A percentile compares a stretch with the other conserved stretches of the same genome.
phyloP scores from a whole-genome alignment of 2,888 invertebrate species.

The Pyralis farinalis region DNA sequence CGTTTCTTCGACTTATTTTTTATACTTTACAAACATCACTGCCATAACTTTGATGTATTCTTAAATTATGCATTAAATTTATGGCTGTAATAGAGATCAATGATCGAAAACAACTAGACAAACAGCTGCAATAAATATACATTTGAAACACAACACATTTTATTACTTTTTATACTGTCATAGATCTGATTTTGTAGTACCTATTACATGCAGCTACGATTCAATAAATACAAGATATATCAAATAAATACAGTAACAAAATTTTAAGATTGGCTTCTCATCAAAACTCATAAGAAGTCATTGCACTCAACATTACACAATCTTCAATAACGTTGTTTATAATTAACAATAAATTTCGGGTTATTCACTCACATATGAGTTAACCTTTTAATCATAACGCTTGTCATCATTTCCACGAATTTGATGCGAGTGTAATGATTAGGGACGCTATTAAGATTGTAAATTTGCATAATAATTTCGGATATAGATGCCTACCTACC shows the following conservation, averaged over 20 bases:
- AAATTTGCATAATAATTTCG: not conserved
- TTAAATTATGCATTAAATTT: slow-evolving; percentile 2
- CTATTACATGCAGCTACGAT: not conserved
- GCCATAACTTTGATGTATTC: too few relatives aligned
- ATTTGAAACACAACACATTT: not conserved
- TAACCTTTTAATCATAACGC: not conserved
- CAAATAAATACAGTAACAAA: too few relatives aligned
- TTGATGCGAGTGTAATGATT: not conserved
- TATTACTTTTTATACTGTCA: not conserved
- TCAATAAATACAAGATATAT: too few relatives aligned
- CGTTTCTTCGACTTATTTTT: slow-evolving; percentile 11
- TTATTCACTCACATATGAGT: not conserved
- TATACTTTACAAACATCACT: too few relatives aligned
- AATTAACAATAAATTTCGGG: not conserved
- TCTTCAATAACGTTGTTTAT: not conserved
- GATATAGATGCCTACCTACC: not conserved
- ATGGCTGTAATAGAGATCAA: slow-evolving; percentile 1
- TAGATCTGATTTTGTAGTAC: not conserved
- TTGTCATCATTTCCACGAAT: not conserved
- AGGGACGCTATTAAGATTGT: not conserved
- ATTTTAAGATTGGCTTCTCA: not conserved
- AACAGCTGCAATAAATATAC: not conserved
- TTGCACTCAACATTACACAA: not conserved
- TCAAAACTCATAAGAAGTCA: not conserved
- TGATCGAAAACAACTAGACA: not conserved